A percentile compares a stretch with the other conserved stretches of the same genome.
Conservation (phyloP, 2,797 vertebrate genomes). For the Sphenopsis melanotis region DNA sequence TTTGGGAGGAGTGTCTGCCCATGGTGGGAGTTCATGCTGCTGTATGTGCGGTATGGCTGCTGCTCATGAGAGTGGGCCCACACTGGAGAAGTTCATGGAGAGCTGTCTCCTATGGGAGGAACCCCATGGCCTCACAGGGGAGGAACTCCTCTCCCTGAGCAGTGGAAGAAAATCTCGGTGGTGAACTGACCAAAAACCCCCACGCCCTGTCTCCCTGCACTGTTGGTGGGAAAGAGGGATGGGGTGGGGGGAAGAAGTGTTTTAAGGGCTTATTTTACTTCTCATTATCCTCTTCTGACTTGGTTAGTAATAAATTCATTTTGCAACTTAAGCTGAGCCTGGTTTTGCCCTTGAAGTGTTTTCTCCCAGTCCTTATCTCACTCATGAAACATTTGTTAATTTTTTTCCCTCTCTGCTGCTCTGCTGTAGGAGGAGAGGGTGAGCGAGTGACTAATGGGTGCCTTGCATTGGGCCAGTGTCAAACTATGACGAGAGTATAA, state of each 20-base stretch:
- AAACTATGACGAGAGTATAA: background rate
- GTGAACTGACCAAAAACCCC: background rate
- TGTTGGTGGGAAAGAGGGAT: background rate
- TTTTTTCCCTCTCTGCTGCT: background rate
- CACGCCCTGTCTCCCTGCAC: rapidly evolving
- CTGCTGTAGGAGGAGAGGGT: background rate
- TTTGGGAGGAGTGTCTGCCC: too few species aligned
- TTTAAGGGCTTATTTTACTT: background rate
- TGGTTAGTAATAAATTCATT: background rate
- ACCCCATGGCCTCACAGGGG: background rate
- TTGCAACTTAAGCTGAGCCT: background rate
- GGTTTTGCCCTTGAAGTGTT: background rate
- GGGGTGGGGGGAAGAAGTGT: rapidly evolving
- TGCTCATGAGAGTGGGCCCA: background rate
- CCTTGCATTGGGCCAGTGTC: background rate
- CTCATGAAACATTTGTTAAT: background rate
- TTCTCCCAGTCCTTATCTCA: background rate
- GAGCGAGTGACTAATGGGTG: background rate
- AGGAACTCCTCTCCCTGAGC: background rate
- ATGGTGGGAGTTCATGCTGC: too few species aligned
- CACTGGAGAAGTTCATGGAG: background rate
- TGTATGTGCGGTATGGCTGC: too few species aligned
- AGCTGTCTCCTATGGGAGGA: rapidly evolving
- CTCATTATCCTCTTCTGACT: background rate
- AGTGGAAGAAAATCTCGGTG: background rate